Percentiles rank a stretch among this genome's conserved stretches.
Evolutionary conservation across 2,797 vertebrate species (phyloP).

Genomic region (Limosa lapponica): DNA sequence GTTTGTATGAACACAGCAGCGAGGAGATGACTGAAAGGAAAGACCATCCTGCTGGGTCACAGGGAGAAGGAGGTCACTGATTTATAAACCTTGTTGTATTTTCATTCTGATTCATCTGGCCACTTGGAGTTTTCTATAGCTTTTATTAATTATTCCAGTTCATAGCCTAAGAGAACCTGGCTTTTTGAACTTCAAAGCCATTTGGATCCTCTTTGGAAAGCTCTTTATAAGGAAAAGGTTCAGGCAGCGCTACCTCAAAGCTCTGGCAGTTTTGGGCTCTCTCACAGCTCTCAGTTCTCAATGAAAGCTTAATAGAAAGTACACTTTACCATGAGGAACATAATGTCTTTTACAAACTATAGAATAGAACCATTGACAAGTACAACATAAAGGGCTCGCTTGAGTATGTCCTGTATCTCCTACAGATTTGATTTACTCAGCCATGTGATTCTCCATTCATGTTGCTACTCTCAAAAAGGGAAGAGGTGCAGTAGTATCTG

Average conservation of each 20-base stretch:
- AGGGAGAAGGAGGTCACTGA: background rate
- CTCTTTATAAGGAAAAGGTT: background rate
- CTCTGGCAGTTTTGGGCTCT: conserved; percentile 7
- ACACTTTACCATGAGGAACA: background rate
- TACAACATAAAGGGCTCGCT: background rate
- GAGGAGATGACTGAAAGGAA: background rate
- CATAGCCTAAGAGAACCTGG: background rate
- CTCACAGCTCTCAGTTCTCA: background rate
- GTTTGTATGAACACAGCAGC: background rate
- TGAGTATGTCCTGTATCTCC: background rate
- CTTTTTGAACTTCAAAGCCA: conserved; percentile 42
- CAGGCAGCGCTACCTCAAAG: conserved; percentile 9
- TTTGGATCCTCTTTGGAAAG: conserved; percentile 10
- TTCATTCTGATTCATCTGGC: background rate
- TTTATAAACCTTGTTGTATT: background rate
- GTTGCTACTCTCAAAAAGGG: background rate
- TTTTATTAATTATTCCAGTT: conserved; percentile 38
- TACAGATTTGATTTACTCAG: conserved; percentile 33
- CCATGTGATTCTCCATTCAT: conserved; percentile 16
- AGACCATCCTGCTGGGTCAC: background rate
- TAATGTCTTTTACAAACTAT: background rate
- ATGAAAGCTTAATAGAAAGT: conserved; percentile 15
- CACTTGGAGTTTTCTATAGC: background rate
- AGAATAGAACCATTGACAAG: conserved; percentile 26
- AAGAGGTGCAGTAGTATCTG: background rate